phyloP scores from a whole-genome alignment of 2,888 invertebrate species.

The Dynastes grantii region DNA sequence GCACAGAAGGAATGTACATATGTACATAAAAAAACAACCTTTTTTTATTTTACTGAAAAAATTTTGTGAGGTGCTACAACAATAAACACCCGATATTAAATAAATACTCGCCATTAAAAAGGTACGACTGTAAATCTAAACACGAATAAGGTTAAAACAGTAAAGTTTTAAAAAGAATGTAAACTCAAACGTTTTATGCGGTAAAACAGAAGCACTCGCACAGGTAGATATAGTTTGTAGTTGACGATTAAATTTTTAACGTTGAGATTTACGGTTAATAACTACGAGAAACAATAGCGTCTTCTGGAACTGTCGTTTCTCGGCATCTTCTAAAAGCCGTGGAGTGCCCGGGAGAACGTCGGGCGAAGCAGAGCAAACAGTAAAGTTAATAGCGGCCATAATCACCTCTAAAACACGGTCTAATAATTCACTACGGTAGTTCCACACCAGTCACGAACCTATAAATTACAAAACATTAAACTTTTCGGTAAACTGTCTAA shows the following conservation, averaged over 20 bases:
- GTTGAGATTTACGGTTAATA: constrained; percentile 27
- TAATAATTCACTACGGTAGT: constrained; percentile 62
- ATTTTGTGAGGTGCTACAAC: too few species aligned
- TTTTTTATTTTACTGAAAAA: too few species aligned
- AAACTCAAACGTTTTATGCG: too few species aligned
- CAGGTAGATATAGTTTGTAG: constrained; percentile 8
- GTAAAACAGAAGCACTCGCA: too few species aligned
- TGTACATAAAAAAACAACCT: too few species aligned
- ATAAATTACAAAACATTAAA: constrained; percentile 68
- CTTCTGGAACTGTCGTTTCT: constrained; percentile 2
- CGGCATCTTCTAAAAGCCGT: constrained; percentile 1
- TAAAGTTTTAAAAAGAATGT: neutral
- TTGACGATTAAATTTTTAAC: constrained; percentile 35
- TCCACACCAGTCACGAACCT: constrained; percentile 61
- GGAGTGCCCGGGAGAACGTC: constrained; percentile 2
- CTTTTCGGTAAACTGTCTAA: constrained; percentile 67
- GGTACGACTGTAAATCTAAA: neutral
- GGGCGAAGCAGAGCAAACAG: constrained; percentile 53
- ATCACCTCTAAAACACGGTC: constrained; percentile 62
- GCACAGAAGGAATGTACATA: too few species aligned
- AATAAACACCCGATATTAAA: too few species aligned
- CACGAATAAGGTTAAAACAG: constrained; percentile 8
- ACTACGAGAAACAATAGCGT: constrained; percentile 34
- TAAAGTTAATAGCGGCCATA: constrained; percentile 60
- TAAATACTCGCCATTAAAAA: too few species aligned